Conservation (phyloP, 2,797 vertebrate species). For the Cossypha heuglini region DNA sequence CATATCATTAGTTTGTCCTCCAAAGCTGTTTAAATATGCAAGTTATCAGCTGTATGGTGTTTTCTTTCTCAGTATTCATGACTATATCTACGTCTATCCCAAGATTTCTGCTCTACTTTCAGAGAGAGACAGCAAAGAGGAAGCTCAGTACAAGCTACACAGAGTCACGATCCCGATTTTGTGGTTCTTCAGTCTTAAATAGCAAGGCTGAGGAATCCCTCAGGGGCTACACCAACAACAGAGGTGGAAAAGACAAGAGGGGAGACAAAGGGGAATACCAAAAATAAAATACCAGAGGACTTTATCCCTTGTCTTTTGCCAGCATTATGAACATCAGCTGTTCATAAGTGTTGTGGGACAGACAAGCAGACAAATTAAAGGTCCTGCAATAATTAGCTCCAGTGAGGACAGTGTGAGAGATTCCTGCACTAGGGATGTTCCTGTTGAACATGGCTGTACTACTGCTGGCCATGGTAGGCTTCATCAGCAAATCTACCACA, state of each 20-base stretch:
- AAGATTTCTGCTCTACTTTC: not conserved
- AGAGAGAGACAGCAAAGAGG: not conserved
- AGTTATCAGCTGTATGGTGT: not conserved
- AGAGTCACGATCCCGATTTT: not conserved
- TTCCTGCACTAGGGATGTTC: not conserved
- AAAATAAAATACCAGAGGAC: not conserved
- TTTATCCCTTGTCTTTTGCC: not conserved
- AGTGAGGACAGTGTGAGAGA: not conserved
- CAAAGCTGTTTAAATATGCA: not conserved
- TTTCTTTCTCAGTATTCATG: not conserved
- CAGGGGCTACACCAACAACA: not conserved
- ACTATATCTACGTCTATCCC: not conserved
- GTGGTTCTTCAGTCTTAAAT: not conserved
- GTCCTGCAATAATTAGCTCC: not conserved
- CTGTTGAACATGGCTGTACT: not conserved
- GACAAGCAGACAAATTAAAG: not conserved
- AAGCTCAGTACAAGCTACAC: not conserved
- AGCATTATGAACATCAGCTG: not conserved
- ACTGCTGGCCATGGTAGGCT: not conserved
- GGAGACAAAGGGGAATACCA: not conserved
- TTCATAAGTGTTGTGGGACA: not conserved
- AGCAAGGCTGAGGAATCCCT: not conserved
- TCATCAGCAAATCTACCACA: not conserved
- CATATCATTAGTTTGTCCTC: not conserved
- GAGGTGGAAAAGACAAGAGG: not conserved